Conservation (phyloP, 1,140 invertebrate genomes). For the Brachionus rotundiformis region DNA sequence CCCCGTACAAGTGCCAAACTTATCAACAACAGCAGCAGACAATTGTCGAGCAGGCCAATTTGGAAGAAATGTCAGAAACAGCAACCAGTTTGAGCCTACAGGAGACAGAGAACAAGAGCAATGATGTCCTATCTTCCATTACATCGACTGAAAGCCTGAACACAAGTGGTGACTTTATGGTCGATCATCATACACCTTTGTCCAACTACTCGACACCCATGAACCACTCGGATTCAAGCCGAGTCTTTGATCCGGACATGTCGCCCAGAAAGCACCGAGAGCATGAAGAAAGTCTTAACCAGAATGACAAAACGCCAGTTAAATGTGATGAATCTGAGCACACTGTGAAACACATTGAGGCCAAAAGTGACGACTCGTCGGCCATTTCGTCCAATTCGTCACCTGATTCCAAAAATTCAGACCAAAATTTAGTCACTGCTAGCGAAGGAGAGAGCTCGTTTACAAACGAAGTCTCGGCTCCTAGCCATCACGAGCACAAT, state of each 20-base stretch:
- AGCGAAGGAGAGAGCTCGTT: constrained; percentile 29
- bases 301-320: constrained; percentile 30
- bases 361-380: not conserved
- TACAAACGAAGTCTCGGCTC: not conserved
- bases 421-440: constrained; percentile 36
- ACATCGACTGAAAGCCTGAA: constrained; percentile 22
- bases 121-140: not conserved
- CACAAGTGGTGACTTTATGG: constrained; percentile 18
- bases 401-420: constrained; percentile 15
- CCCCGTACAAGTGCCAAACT: not conserved
- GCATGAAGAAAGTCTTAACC: constrained; percentile 9
- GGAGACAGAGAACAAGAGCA: not conserved
- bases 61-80: constrained; percentile 29
- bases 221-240: constrained; percentile 39
- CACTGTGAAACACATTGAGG: not conserved
- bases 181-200: constrained; percentile 16
- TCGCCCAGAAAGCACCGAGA: constrained; percentile 23
- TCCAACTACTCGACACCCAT: constrained; percentile 24
- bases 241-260: constrained; percentile 1
- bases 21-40: constrained; percentile 3
- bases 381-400: not conserved
- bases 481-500: constrained; percentile 3
- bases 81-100: not conserved
- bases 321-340: not conserved
- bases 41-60: constrained; percentile 5